A percentile compares a stretch with the other conserved stretches of the same genome.
Evolutionary conservation across 2,113 vertebrate species (phyloP).

Genomic region (Oryzias curvinotus): DNA sequence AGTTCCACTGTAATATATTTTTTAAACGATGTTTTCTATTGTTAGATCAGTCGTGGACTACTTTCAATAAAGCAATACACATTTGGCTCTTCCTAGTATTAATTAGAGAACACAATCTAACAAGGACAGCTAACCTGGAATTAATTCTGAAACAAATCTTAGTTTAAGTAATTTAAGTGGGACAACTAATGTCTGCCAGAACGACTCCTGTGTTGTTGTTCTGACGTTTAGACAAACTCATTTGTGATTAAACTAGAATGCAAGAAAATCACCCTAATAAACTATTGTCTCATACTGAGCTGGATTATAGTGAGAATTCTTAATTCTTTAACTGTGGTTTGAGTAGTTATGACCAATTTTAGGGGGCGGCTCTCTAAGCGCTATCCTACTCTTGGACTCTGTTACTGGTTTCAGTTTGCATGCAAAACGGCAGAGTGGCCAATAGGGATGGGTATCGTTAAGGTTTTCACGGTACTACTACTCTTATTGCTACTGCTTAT

Average conservation of each 20-base stretch:
- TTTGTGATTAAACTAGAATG: slow-evolving; percentile 37
- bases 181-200: slow-evolving; percentile 25
- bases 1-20: not conserved
- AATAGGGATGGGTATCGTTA: too few relatives aligned
- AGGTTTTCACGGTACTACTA: too few relatives aligned
- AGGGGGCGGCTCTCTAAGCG: too few relatives aligned
- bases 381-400: too few relatives aligned
- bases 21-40: slow-evolving; percentile 12
- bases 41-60: slow-evolving; percentile 28
- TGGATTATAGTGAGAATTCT: not conserved
- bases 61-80: slow-evolving; percentile 25
- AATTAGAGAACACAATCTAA: slow-evolving; percentile 41
- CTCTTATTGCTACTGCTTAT: too few relatives aligned
- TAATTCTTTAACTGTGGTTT: not conserved
- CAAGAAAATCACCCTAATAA: slow-evolving; percentile 11
- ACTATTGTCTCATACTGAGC: not conserved
- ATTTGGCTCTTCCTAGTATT: slow-evolving; percentile 39
- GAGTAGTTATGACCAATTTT: too few relatives aligned
- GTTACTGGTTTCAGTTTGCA: too few relatives aligned
- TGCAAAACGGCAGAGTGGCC: too few relatives aligned
- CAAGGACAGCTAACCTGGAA: slow-evolving; percentile 41
- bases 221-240: slow-evolving; percentile 28
- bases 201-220: slow-evolving; percentile 10
- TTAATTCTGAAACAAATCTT: slow-evolving; percentile 46
- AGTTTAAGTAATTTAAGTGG: slow-evolving; percentile 49